A percentile compares a stretch with the other conserved stretches of the same genome.
Evolutionary conservation across 2,797 vertebrate species (phyloP).

Genomic region (Hephaestus fuliginosus): DNA sequence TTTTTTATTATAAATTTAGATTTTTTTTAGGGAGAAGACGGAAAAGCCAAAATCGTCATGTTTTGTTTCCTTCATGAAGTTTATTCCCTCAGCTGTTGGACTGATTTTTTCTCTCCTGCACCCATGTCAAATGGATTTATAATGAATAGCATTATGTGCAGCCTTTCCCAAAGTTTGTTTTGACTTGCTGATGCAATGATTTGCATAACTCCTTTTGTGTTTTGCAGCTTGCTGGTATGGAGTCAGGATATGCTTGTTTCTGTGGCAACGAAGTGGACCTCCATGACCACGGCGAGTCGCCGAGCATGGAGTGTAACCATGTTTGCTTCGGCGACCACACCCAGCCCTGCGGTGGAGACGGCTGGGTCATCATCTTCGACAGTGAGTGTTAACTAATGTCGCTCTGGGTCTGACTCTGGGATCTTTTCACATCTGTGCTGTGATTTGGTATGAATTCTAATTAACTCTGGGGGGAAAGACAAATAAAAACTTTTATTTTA

Average conservation of each 20-base stretch:
- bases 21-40: not conserved
- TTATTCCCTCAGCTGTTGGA: conserved; percentile 5
- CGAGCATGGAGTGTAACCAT: conserved; percentile 95
- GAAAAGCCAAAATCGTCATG: not conserved
- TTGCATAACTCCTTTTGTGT: conserved; percentile 49
- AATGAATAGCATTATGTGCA: conserved; percentile 31
- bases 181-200: conserved; percentile 47
- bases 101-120: not conserved
- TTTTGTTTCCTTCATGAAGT: conserved; percentile 5
- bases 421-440: conserved; percentile 6
- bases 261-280: conserved; percentile 95
- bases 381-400: conserved; percentile 85
- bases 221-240: conserved; percentile 95
- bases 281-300: conserved; percentile 90
- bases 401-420: not conserved
- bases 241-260: conserved; percentile 98
- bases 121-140: conserved; percentile 34
- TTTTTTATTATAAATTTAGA: not conserved
- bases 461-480: not conserved
- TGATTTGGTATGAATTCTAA: not conserved
- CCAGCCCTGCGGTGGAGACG: conserved; percentile 96
- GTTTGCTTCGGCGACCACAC: conserved; percentile 98
- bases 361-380: conserved; percentile 96
- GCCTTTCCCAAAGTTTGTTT: conserved; percentile 37
- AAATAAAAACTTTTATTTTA: not conserved